These are phyloP conservation scores for Mastomys natalensis DNA, from an alignment of 2,113 vertebrate genomes.

Conservation along the genomic window DNA sequence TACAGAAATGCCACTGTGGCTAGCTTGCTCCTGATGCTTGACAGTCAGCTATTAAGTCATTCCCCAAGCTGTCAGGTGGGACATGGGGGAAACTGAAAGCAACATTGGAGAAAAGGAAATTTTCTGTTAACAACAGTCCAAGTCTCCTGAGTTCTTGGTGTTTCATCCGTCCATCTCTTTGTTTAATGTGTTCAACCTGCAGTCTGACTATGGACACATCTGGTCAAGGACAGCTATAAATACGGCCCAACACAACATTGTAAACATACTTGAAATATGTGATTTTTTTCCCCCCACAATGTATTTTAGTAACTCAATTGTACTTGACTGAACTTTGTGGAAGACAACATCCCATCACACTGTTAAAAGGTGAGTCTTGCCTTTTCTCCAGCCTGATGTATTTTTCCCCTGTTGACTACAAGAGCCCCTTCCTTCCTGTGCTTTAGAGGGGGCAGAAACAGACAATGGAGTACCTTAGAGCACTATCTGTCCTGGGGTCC, in stretches of 20 bases:
- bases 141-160: not conserved
- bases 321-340: not conserved
- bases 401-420: fast-evolving
- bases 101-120: not conserved
- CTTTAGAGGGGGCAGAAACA: not conserved
- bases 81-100: slow-evolving; percentile 2
- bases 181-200: not conserved
- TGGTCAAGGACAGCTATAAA: not conserved
- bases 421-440: not conserved
- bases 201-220: not conserved
- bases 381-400: not conserved
- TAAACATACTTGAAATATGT: not conserved
- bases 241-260: not conserved
- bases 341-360: not conserved
- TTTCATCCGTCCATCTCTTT: not conserved
- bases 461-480: not conserved
- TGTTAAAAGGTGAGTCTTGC: not conserved
- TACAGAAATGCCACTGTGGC: not conserved
- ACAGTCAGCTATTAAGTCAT: not conserved
- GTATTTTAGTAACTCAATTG: not conserved
- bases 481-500: too few relatives aligned
- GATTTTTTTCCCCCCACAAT: not conserved
- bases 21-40: not conserved
- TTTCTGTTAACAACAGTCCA: not conserved
- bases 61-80: not conserved